phyloP scores from a whole-genome alignment of 1,140 invertebrate genomes.

The Pogonognathellus flavescens region DNA sequence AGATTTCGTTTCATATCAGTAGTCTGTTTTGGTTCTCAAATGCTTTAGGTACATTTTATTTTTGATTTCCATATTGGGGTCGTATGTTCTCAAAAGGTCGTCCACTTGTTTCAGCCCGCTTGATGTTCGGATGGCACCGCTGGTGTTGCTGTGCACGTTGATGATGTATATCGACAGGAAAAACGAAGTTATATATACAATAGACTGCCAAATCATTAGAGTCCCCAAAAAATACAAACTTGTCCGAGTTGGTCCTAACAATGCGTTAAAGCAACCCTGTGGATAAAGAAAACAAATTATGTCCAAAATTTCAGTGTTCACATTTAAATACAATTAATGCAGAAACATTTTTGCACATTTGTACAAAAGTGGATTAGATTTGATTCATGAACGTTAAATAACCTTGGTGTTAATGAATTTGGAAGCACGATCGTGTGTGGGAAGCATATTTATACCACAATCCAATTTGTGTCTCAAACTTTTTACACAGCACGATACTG shows the following conservation, averaged over 20 bases:
- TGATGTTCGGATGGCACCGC: background rate
- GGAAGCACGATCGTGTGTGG: background rate
- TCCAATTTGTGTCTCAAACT: background rate
- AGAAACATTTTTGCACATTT: background rate
- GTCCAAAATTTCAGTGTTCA: background rate
- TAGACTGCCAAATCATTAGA: background rate
- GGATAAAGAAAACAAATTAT: background rate
- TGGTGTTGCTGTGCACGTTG: background rate
- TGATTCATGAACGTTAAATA: background rate
- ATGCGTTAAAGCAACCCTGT: background rate
- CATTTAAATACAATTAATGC: background rate
- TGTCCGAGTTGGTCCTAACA: background rate
- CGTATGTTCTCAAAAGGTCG: background rate
- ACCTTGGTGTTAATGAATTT: background rate
- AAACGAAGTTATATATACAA: background rate
- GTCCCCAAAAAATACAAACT: background rate
- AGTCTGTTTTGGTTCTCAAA: background rate
- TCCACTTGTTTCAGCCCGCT: background rate
- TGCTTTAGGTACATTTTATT: background rate
- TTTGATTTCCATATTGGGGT: background rate
- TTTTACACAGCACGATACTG: background rate
- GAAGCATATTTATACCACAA: conserved; percentile 17
- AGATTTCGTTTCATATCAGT: background rate
- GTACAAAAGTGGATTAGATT: background rate
- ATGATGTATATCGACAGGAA: background rate